A percentile compares a stretch with the other conserved stretches of the same genome.
Evolutionary conservation across 2,113 vertebrate genomes (phyloP).

Genomic region (Psittacara wagleri): DNA sequence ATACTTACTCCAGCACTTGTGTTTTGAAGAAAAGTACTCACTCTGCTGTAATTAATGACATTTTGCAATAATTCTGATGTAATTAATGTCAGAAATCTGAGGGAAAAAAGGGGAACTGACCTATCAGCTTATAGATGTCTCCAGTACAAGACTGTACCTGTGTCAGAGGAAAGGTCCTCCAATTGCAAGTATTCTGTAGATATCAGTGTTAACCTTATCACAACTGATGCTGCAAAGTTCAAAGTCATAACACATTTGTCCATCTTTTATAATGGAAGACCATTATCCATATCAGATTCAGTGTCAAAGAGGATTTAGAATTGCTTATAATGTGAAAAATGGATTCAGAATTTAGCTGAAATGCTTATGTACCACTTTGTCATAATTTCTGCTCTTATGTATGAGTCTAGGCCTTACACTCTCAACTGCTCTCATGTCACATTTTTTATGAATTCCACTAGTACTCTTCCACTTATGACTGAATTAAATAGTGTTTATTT

Average conservation of each 20-base stretch:
- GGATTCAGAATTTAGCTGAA: not conserved
- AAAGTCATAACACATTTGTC: not conserved
- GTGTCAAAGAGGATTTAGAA: not conserved
- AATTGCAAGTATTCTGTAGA: not conserved
- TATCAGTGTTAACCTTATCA: not conserved
- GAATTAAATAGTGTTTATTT: not conserved
- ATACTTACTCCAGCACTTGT: not conserved
- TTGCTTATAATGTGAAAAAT: not conserved
- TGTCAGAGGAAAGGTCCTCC: not conserved
- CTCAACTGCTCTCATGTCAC: not conserved
- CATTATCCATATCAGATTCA: not conserved
- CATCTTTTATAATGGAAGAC: not conserved
- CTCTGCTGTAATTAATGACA: not conserved
- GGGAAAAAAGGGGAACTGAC: not conserved
- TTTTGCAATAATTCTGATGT: not conserved
- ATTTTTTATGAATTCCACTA: not conserved
- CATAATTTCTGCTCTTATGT: not conserved
- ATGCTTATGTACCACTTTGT: not conserved
- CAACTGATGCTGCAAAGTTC: not conserved
- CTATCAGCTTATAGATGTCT: not conserved
- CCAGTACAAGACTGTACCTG: not conserved
- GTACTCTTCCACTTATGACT: not conserved
- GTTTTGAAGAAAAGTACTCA: not conserved
- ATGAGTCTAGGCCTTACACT: not conserved
- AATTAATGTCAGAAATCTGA: not conserved